Conservation (phyloP, 2,113 vertebrate species). For the Forbesichthys agassizii region DNA sequence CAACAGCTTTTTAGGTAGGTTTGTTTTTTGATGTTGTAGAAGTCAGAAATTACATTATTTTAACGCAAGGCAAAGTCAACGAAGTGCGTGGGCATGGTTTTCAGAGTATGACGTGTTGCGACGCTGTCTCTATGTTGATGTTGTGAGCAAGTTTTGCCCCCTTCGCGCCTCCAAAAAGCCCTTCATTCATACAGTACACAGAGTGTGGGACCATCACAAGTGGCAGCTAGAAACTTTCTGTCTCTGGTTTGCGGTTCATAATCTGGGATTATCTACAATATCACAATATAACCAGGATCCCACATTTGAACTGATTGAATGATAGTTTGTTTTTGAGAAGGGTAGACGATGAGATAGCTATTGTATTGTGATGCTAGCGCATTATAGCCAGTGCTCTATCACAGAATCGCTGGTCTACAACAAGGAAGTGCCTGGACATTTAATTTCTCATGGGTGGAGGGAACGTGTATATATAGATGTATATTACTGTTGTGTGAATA, state of each 20-base stretch:
- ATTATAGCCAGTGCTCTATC: constrained; percentile 36
- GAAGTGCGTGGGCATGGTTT: no score
- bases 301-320: constrained; percentile 13
- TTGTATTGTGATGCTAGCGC: background rate
- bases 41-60: no score
- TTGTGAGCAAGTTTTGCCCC: background rate
- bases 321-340: constrained; percentile 39
- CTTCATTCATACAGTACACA: constrained; percentile 35
- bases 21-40: no score
- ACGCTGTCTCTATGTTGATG: background rate
- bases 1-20: no score
- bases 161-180: background rate
- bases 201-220: constrained; percentile 28
- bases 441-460: constrained; percentile 48
- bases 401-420: constrained; percentile 41
- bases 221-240: constrained; percentile 28
- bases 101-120: no score
- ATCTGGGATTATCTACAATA: constrained; percentile 29
- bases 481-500: constrained; percentile 80
- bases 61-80: no score
- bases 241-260: constrained; percentile 27
- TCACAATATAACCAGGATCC: constrained; percentile 20
- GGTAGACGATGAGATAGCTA: constrained; percentile 31
- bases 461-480: constrained; percentile 77
- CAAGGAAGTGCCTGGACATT: constrained; percentile 75